A percentile compares a stretch with the other conserved stretches of the same genome.
phyloP scores from a whole-genome alignment of 2,888 invertebrate genomes.

The Amphipoea lucens region DNA sequence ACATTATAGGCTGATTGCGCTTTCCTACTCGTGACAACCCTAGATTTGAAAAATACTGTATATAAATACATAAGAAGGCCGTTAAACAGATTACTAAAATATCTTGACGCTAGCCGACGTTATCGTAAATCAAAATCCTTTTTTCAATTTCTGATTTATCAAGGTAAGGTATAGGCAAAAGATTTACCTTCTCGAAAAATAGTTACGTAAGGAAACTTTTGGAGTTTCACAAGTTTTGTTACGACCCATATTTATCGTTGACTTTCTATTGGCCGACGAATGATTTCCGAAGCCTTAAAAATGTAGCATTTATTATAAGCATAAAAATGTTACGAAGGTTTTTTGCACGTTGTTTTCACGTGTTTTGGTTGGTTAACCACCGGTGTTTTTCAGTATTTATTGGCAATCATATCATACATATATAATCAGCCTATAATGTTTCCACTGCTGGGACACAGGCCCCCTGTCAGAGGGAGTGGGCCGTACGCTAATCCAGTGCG shows the following conservation, averaged over 20 bases:
- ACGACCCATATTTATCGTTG: neutral
- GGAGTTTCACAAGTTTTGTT: slow-evolving; percentile 23
- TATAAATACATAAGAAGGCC: slow-evolving; percentile 21
- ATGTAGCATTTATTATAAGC: neutral
- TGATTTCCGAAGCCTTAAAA: slow-evolving; percentile 33
- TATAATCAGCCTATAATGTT: no score
- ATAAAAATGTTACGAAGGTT: slow-evolving; percentile 1
- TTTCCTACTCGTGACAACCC: neutral
- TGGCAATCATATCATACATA: neutral
- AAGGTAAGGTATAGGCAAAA: slow-evolving; percentile 27
- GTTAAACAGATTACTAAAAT: slow-evolving; percentile 29
- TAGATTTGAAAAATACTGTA: slow-evolving; percentile 13
- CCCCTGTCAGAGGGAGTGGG: no score
- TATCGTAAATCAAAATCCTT: slow-evolving; percentile 54
- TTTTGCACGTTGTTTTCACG: neutral
- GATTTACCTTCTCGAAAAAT: slow-evolving; percentile 36
- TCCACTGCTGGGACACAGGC: no score
- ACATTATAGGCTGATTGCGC: neutral
- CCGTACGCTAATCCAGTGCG: no score
- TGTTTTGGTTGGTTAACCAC: neutral
- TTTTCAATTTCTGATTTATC: slow-evolving; percentile 62
- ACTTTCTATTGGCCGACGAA: slow-evolving; percentile 2
- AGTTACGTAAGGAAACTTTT: slow-evolving; percentile 21
- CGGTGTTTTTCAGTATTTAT: neutral
- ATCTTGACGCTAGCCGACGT: slow-evolving; percentile 14